Conservation (phyloP, 2,113 vertebrate genomes). For the Naja naja region DNA sequence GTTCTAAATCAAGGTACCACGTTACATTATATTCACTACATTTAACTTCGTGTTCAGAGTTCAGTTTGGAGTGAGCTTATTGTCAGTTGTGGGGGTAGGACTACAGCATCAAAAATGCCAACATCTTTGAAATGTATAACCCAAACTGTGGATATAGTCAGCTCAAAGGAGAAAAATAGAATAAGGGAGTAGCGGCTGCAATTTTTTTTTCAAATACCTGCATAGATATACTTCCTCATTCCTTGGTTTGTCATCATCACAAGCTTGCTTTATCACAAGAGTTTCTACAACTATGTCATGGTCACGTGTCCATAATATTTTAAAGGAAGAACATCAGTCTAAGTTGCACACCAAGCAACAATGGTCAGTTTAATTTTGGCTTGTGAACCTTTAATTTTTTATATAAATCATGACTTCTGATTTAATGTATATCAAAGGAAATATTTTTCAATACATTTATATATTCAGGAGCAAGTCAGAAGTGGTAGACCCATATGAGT, state of each 20-base stretch:
- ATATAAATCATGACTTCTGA: not conserved
- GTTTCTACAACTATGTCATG: not conserved
- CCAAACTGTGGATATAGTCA: not conserved
- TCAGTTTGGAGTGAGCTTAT: not conserved
- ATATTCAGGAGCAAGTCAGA: not conserved
- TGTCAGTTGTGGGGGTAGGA: not conserved
- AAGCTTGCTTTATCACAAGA: not conserved
- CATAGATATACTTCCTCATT: not conserved
- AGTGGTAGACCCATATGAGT: not conserved
- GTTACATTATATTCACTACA: not conserved
- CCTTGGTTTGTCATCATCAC: not conserved
- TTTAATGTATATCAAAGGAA: not conserved
- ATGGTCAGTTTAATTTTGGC: not conserved
- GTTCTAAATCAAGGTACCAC: not conserved
- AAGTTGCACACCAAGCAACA: not conserved
- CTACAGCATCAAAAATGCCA: not conserved
- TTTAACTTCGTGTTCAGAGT: not conserved
- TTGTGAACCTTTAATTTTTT: not conserved
- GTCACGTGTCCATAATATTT: not conserved
- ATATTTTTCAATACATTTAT: not conserved
- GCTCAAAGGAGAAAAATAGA: not conserved
- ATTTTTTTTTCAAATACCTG: not conserved
- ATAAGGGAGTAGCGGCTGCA: not conserved
- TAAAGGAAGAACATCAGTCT: not conserved
- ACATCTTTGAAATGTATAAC: not conserved